Conservation (phyloP, 1,140 invertebrate genomes). For the Heliconius himera region DNA sequence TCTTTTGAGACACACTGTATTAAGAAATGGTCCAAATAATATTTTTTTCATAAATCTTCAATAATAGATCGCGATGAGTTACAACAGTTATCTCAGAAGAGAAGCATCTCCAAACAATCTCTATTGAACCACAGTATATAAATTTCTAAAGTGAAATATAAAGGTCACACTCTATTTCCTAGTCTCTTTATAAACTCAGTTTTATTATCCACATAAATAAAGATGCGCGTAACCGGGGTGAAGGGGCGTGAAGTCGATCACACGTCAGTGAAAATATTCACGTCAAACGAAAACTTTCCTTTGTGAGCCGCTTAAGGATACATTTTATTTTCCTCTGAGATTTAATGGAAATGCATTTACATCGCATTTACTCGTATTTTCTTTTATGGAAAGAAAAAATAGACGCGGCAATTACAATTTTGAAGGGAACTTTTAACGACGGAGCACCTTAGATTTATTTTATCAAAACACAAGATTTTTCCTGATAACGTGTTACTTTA, state of each 20-base stretch:
- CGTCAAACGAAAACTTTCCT: slow-evolving; percentile 28
- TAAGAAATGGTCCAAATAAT: no score
- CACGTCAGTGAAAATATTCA: slow-evolving; percentile 25
- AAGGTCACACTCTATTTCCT: neutral
- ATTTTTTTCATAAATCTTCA: no score
- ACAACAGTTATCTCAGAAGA: neutral
- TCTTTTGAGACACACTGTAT: no score
- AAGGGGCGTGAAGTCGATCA: slow-evolving; percentile 25
- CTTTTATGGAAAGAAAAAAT: slow-evolving; percentile 13
- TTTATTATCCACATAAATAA: slow-evolving; percentile 28
- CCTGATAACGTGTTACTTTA: neutral
- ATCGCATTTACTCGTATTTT: neutral
- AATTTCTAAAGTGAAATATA: neutral
- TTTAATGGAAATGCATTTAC: slow-evolving; percentile 33
- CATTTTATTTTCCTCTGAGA: slow-evolving; percentile 29
- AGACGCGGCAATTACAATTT: neutral
- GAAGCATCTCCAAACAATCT: no score
- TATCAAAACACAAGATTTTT: neutral
- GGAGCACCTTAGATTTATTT: neutral
- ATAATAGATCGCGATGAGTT: no score
- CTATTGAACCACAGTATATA: neutral
- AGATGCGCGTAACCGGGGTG: neutral
- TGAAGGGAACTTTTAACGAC: neutral
- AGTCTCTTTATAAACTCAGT: slow-evolving; percentile 13
- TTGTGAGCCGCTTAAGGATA: slow-evolving; percentile 33